phyloP scores from a whole-genome alignment of 2,888 invertebrate genomes.

The Polyommatus iphigenia region DNA sequence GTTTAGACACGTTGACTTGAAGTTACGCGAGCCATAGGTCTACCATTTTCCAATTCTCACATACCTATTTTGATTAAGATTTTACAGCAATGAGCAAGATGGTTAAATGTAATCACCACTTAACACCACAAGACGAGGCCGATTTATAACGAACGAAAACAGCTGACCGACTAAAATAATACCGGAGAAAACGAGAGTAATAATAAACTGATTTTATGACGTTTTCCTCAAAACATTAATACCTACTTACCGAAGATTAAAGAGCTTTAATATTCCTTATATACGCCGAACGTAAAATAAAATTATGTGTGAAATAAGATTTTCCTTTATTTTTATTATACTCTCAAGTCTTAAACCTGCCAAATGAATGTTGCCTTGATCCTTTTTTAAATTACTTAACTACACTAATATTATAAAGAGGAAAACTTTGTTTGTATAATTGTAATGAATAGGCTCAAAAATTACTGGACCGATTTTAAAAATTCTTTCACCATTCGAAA shows the following conservation, averaged over 20 bases:
- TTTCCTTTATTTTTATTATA: background rate
- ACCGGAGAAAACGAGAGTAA: conserved; percentile 10
- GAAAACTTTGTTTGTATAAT: no score
- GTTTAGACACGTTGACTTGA: no score
- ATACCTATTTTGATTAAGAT: no score
- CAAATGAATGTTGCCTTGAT: background rate
- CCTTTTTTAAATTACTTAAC: no score
- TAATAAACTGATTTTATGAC: conserved; percentile 12
- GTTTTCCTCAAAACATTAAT: background rate
- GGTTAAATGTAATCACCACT: background rate
- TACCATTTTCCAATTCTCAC: no score
- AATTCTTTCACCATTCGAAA: no score
- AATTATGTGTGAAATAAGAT: background rate
- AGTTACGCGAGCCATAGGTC: no score
- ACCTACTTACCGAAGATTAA: background rate
- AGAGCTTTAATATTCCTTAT: background rate
- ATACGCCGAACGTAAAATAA: background rate
- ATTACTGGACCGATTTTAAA: no score
- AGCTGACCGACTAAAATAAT: conserved; percentile 15
- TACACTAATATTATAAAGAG: no score
- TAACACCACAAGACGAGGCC: conserved; percentile 4
- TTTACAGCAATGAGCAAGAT: background rate
- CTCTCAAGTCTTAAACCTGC: background rate
- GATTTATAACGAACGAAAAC: background rate
- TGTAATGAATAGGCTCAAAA: no score